Evolutionary conservation across 2,888 invertebrate genomes (phyloP).

Genomic region (Trissolcus japonicus): DNA sequence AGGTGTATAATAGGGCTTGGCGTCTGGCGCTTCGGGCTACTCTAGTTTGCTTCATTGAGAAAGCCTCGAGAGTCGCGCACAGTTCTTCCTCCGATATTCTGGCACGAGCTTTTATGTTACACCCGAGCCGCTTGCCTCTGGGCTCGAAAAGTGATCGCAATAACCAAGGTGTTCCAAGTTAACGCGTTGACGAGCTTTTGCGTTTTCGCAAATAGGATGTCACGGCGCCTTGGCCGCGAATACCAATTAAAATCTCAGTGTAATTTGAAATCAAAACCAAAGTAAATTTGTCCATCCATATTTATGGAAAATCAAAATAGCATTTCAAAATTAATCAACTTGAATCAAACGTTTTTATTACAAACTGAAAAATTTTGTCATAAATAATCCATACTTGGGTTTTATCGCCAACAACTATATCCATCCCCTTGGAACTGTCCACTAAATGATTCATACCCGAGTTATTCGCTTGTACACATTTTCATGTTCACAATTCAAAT

Average conservation of each 20-base stretch:
- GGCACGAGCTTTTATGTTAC: constrained; percentile 40
- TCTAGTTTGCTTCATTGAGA: constrained; percentile 62
- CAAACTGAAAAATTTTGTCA: neutral
- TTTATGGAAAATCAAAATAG: neutral
- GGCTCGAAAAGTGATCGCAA: constrained; percentile 39
- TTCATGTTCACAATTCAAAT: constrained; percentile 48
- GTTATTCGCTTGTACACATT: constrained; percentile 43
- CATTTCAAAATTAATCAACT: neutral
- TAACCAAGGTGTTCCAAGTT: constrained; percentile 49
- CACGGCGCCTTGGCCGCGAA: constrained; percentile 15
- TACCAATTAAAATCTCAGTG: constrained; percentile 16
- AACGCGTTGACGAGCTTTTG: constrained; percentile 51
- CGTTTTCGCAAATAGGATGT: constrained; percentile 49
- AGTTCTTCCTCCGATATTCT: constrained; percentile 41
- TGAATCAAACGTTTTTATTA: constrained; percentile 13
- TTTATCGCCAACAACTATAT: constrained; percentile 33
- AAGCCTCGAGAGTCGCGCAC: constrained; percentile 45
- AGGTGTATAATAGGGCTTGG: constrained; percentile 66
- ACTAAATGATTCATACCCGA: constrained; percentile 38
- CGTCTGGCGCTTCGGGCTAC: constrained; percentile 71
- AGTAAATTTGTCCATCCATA: no score
- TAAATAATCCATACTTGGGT: neutral
- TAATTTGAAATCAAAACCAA: no score
- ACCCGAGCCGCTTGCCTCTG: constrained; percentile 38
- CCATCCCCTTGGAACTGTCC: constrained; percentile 27